A percentile compares a stretch with the other conserved stretches of the same genome.
These are phyloP conservation scores for Leptinotarsa defecta DNA, from an alignment of 1,140 invertebrate genomes.

Conservation along the genomic window DNA sequence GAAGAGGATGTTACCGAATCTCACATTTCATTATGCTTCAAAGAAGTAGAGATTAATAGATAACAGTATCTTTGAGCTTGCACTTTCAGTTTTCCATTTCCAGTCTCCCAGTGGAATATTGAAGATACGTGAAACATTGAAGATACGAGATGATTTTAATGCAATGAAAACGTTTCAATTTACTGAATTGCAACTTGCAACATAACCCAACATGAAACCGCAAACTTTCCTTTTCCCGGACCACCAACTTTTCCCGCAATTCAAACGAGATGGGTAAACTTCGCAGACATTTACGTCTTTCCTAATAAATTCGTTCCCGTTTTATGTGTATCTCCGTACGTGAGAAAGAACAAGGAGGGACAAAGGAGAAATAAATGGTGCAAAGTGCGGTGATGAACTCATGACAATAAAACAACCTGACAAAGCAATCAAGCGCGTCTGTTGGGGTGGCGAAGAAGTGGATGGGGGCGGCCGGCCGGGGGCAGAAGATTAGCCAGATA, in stretches of 20 bases:
- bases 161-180: too few relatives aligned
- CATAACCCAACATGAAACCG: not conserved
- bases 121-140: too few relatives aligned
- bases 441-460: conserved; percentile 32
- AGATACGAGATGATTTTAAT: too few relatives aligned
- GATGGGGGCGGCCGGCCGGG: conserved; percentile 7
- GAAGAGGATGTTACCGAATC: too few relatives aligned
- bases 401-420: conserved; percentile 52
- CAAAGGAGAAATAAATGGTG: conserved; percentile 40
- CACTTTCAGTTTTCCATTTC: too few relatives aligned
- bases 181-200: too few relatives aligned
- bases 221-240: not conserved
- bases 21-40: too few relatives aligned
- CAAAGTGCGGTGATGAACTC: conserved; percentile 41
- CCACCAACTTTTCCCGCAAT: not conserved
- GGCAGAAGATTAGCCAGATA: conserved; percentile 51
- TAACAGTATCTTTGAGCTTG: too few relatives aligned
- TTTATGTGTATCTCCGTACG: not conserved
- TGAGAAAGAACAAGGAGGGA: conserved; percentile 2
- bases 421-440: conserved; percentile 49
- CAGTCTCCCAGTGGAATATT: too few relatives aligned
- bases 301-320: not conserved
- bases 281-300: not conserved
- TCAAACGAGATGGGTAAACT: conserved; percentile 5
- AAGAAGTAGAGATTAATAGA: too few relatives aligned